Conservation (phyloP, 92 coral and sea anemone species). For the Palythoa grandis region DNA sequence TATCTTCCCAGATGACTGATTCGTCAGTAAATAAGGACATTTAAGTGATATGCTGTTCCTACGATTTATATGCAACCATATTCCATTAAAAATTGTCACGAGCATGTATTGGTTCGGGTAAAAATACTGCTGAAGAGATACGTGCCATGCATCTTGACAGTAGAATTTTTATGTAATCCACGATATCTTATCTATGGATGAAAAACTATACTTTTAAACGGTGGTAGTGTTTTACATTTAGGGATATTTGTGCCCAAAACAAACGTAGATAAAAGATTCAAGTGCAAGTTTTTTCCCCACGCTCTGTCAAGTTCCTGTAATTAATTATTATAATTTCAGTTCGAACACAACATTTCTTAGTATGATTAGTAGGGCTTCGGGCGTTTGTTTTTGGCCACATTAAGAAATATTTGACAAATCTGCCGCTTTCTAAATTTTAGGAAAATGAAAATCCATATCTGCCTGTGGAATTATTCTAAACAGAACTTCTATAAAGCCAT, state of each 20-base stretch:
- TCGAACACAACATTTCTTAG: background rate
- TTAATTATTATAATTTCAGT: background rate
- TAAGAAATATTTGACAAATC: too few relatives aligned
- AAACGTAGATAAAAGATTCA: background rate
- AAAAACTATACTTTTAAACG: slow-evolving; percentile 1
- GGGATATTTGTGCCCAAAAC: background rate
- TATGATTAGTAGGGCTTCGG: background rate
- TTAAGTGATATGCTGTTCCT: background rate
- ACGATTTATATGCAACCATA: background rate
- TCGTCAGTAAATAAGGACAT: background rate
- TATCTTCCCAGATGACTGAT: background rate
- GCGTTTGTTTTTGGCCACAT: background rate
- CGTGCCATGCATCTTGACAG: background rate
- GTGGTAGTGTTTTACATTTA: background rate
- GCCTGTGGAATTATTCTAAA: background rate
- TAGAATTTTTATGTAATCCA: background rate
- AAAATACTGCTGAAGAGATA: background rate
- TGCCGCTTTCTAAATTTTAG: background rate
- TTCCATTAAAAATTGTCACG: background rate
- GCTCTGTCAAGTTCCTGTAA: background rate
- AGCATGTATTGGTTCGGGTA: background rate
- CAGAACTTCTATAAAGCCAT: background rate
- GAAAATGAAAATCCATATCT: background rate
- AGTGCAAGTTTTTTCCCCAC: background rate
- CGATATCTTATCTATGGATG: background rate